Base-by-base conservation (phyloP, 2,888 invertebrate species). In the Sycophila texana region DNA sequence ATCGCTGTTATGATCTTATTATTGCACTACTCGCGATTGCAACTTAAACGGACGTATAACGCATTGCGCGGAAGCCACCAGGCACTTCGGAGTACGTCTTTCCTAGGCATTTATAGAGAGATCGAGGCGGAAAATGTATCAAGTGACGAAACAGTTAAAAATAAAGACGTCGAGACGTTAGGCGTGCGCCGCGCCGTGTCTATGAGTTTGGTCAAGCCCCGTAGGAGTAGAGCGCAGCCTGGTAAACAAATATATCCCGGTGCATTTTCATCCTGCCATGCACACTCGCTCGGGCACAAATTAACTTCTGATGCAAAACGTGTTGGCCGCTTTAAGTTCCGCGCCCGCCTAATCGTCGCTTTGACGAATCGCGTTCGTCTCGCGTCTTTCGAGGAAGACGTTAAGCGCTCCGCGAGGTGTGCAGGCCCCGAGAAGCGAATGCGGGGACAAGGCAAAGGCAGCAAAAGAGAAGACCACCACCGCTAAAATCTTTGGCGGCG, bases 341-440 rank as follows among this genome's bases (percentile, higher is more conserved):
- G 79, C 60, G 77, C 55, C 72, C 39, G 63, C 55, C 74, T 79
- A 79, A 82, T 83, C 81, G 83, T 81, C 82, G 76, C 83, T 84
- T 84, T 85, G 84, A 84, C 85, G 86, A 86, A 86, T 86, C 83
- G 83, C 82, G 83, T 85, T 85, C 83, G 84, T 84, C 83, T 81
- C 84, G 85, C 83, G 82, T 84, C 76, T 84, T 84, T 84, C 84
- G 83, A 85, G 82, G 79, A 82, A 81, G 79, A 74, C 81, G 79
- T 82, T 82, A 80, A 79, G 78, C 66, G 65, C 66, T 13, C 47
- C 51, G 58, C 57, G 68, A 49, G 67, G 26, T 63, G 26, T 26
- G 20, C 22, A n/a, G 10, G 39, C 39, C 39, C 39, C 58, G 65
- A 57, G 49, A 57, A 60, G 57, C 60, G 39, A 22, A 55, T 18